These are phyloP conservation scores for Heteromyza rotundicornis DNA, from an alignment of 2,888 invertebrate genomes.

Conservation along the genomic window DNA sequence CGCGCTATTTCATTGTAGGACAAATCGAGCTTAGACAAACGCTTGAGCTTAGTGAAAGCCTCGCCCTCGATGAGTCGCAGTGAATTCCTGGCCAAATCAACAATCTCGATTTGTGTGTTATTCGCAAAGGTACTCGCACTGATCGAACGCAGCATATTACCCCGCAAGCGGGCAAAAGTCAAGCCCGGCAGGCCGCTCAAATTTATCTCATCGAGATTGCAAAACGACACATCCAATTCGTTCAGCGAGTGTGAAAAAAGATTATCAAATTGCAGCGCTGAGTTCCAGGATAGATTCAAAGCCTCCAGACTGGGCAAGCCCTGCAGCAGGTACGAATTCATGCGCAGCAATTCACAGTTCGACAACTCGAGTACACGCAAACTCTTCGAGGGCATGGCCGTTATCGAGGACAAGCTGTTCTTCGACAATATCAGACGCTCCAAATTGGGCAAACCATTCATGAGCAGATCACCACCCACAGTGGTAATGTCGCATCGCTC, in stretches of 20 bases:
- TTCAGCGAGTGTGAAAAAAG: slow-evolving; percentile 66
- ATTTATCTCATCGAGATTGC: slow-evolving; percentile 69
- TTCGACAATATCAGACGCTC: slow-evolving; percentile 65
- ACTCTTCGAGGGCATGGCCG: slow-evolving; percentile 64
- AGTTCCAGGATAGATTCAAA: slow-evolving; percentile 70
- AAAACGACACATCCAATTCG: slow-evolving; percentile 69
- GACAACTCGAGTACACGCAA: slow-evolving; percentile 67
- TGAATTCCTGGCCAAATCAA: slow-evolving; percentile 73
- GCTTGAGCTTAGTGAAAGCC: slow-evolving; percentile 68
- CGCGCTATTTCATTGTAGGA: slow-evolving; percentile 73
- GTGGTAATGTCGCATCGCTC: slow-evolving; percentile 69
- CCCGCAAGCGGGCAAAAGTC: slow-evolving; percentile 67
- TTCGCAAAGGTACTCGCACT: slow-evolving; percentile 67
- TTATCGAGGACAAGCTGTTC: slow-evolving; percentile 65
- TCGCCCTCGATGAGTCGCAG: slow-evolving; percentile 68
- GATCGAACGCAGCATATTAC: slow-evolving; percentile 70
- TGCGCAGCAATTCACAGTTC: slow-evolving; percentile 65
- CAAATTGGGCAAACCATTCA: slow-evolving; percentile 65
- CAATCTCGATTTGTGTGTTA: slow-evolving; percentile 67
- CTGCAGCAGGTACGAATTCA: slow-evolving; percentile 66
- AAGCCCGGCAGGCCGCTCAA: slow-evolving; percentile 70
- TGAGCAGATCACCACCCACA: slow-evolving; percentile 62
- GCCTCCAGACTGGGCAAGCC: slow-evolving; percentile 68
- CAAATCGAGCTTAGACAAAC: slow-evolving; percentile 70
- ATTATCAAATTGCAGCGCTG: slow-evolving; percentile 63